Evolutionary conservation across 1,140 invertebrate species (phyloP).

Genomic region (Caerostris darwini): DNA sequence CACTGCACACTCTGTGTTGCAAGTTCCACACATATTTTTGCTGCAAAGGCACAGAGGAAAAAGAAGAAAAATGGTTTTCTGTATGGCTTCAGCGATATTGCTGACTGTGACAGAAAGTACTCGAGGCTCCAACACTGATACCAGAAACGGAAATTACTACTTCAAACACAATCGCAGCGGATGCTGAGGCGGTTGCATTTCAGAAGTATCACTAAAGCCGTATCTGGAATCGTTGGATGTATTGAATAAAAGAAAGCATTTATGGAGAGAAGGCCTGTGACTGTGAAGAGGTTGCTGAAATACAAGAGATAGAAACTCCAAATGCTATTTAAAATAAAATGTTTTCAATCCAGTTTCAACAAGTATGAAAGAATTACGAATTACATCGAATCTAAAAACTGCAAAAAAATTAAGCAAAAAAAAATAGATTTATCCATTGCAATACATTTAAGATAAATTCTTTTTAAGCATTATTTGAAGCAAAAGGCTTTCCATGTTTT

Average conservation of each 20-base stretch:
- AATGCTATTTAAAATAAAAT: background rate
- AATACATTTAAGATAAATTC: no score
- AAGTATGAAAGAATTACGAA: no score
- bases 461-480: no score
- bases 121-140: slow-evolving; percentile 39
- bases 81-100: slow-evolving; percentile 33
- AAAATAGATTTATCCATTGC: no score
- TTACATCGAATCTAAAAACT: no score
- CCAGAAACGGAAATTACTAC: slow-evolving; percentile 68
- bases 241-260: background rate
- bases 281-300: background rate
- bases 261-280: background rate
- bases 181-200: slow-evolving; percentile 39
- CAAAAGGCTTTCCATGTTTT: no score
- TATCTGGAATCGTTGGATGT: background rate
- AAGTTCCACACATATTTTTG: background rate
- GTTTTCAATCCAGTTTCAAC: no score
- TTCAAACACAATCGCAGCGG: slow-evolving; percentile 59
- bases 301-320: background rate
- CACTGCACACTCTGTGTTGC: background rate
- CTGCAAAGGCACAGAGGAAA: background rate
- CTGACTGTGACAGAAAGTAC: slow-evolving; percentile 20
- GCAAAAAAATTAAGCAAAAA: no score
- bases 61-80: slow-evolving; percentile 24
- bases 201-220: background rate